A percentile compares a stretch with the other conserved stretches of the same genome.
phyloP scores from a whole-genome alignment of 2,888 invertebrate genomes.

The Archaeoteleia sp. region DNA sequence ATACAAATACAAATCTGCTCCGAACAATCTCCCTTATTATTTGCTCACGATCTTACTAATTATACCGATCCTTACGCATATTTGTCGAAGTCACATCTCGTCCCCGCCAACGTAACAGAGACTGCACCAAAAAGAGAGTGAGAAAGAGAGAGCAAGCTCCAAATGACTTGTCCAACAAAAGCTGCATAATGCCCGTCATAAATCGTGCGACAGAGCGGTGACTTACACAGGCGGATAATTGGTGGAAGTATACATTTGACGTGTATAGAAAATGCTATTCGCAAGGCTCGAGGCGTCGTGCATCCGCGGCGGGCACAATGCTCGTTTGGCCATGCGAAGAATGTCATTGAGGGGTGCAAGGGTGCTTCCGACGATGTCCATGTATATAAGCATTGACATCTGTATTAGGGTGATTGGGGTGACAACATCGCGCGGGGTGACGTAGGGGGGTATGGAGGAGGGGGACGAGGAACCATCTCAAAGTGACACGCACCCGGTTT shows the following conservation, averaged over 20 bases:
- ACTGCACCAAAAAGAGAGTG: conserved; percentile 6
- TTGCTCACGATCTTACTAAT: no score
- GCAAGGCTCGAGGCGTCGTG: conserved; percentile 9
- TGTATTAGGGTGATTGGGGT: conserved; percentile 73
- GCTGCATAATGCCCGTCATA: conserved; percentile 29
- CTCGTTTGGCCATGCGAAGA: conserved; percentile 23
- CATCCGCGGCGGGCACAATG: conserved; percentile 27
- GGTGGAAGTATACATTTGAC: conserved; percentile 35
- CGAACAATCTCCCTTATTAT: no score
- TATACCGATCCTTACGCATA: no score
- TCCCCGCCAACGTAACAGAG: no score
- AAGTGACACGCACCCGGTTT: conserved; percentile 64
- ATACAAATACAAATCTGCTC: no score
- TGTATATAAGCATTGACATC: conserved; percentile 68
- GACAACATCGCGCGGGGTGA: conserved; percentile 56
- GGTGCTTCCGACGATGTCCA: conserved; percentile 29
- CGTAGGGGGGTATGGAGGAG: conserved; percentile 36
- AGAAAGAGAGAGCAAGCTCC: conserved; percentile 16
- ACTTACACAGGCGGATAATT: conserved; percentile 39
- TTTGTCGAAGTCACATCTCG: no score
- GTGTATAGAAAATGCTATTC: conserved; percentile 14
- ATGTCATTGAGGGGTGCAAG: conserved; percentile 52
- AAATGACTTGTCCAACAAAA: conserved; percentile 12
- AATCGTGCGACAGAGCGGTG: conserved; percentile 18
- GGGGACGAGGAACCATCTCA: conserved; percentile 45